Evolutionary conservation across 1,140 invertebrate species (phyloP).

Genomic region (Drosophila ficusphila): DNA sequence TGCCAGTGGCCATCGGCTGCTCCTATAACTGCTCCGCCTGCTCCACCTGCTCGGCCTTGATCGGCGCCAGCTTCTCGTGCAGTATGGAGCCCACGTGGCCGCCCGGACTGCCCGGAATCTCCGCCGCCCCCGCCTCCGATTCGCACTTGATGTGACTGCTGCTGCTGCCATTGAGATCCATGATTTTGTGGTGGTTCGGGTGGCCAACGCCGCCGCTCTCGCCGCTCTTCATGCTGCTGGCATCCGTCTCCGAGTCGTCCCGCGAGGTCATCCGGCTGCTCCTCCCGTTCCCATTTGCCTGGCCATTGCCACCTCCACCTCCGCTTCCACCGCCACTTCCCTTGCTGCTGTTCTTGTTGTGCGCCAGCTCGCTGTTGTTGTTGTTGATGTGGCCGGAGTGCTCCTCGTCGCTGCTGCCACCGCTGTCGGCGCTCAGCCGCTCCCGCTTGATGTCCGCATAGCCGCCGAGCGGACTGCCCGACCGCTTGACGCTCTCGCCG

Average conservation of each 20-base stretch:
- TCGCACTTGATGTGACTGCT: conserved; percentile 58
- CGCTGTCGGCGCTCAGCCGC: conserved; percentile 60
- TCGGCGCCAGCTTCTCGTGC: conserved; percentile 82
- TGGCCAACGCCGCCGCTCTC: conserved; percentile 43
- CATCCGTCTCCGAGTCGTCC: conserved; percentile 75
- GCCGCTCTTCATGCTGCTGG: conserved; percentile 71
- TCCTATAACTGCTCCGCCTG: conserved; percentile 75
- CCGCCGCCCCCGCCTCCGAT: conserved; percentile 24
- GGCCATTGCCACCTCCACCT: conserved; percentile 25
- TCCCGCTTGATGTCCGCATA: conserved; percentile 79
- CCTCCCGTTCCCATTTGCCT: conserved; percentile 26
- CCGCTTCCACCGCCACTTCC: conserved; percentile 23
- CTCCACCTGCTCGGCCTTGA: conserved; percentile 74
- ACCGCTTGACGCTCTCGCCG: conserved; percentile 56
- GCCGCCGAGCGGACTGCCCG: conserved; percentile 68
- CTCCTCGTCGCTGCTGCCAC: conserved; percentile 65
- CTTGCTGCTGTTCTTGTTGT: conserved; percentile 69
- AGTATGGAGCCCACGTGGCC: too few species aligned
- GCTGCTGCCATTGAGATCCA: conserved; percentile 77
- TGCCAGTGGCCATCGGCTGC: conserved; percentile 54
- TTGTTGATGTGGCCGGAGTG: conserved; percentile 41
- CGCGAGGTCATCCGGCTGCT: conserved; percentile 75
- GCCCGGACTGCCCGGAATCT: too few species aligned
- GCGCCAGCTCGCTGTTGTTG: conserved; percentile 68
- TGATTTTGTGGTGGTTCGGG: conserved; percentile 65